Conservation (phyloP, 2,888 invertebrate species). For the Kryphioiulus occultus region DNA sequence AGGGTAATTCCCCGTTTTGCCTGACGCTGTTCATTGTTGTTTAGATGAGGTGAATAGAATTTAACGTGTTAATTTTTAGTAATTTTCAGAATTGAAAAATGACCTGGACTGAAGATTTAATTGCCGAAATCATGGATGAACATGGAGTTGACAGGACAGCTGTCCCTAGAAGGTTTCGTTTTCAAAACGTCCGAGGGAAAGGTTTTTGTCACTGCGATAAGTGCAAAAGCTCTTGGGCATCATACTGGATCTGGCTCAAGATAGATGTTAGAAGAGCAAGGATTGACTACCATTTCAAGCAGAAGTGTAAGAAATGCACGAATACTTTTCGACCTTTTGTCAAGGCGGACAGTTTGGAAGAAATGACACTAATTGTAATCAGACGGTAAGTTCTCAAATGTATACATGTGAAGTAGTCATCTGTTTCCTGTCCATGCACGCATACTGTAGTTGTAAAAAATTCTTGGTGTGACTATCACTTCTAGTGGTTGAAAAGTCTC, state of each 20-base stretch:
- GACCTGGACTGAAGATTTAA: neutral
- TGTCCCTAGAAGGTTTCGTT: neutral
- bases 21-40: neutral
- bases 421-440: too few species aligned
- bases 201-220: neutral
- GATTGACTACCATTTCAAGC: conserved; percentile 35
- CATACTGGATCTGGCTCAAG: neutral
- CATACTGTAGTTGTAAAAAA: too few species aligned
- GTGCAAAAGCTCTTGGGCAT: conserved; percentile 47
- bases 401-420: too few species aligned
- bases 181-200: neutral
- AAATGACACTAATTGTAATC: neutral
- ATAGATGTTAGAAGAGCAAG: neutral
- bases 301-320: conserved; percentile 28
- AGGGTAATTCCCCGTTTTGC: neutral
- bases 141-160: neutral
- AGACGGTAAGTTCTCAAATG: neutral
- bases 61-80: neutral
- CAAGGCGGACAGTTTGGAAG: neutral
- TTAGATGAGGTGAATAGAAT: neutral
- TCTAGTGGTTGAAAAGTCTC: too few species aligned
- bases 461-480: too few species aligned
- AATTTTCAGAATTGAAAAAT: neutral
- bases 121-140: neutral
- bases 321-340: neutral